phyloP scores from a whole-genome alignment of 2,113 vertebrate species.

The Lucifuga dentata region DNA sequence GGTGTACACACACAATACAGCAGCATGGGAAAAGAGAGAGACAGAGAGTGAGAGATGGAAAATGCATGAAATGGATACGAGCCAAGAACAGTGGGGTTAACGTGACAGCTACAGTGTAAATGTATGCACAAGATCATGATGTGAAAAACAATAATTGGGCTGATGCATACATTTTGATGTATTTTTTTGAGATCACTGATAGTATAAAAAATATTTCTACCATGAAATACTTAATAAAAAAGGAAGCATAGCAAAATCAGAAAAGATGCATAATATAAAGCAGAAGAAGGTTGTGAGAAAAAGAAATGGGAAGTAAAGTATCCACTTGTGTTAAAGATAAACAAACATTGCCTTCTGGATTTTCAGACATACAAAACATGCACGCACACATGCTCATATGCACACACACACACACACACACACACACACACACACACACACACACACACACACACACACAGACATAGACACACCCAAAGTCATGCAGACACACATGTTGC shows the following conservation, averaged over 20 bases:
- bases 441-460: slow-evolving; percentile 7
- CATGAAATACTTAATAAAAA: slow-evolving; percentile 11
- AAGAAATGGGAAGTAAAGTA: slow-evolving; percentile 37
- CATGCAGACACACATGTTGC: slow-evolving; percentile 56
- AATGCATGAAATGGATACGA: not conserved
- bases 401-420: no score
- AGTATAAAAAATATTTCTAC: not conserved
- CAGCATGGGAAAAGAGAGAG: slow-evolving; percentile 26
- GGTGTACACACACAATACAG: slow-evolving; percentile 38
- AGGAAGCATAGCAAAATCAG: no score
- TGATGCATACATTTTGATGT: not conserved
- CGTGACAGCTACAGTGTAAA: slow-evolving; percentile 6
- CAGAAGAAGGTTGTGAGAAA: slow-evolving; percentile 9
- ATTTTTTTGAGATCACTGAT: not conserved
- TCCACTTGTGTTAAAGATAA: slow-evolving; percentile 49
- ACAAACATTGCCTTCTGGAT: slow-evolving; percentile 59
- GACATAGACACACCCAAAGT: slow-evolving; percentile 10
- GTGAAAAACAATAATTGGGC: not conserved
- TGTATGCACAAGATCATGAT: not conserved
- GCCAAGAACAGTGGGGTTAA: not conserved
- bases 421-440: slow-evolving; percentile 6
- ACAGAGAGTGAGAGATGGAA: not conserved
- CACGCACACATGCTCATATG: no score
- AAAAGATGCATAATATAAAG: not conserved
- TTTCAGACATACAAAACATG: slow-evolving; percentile 47